phyloP scores from a whole-genome alignment of 2,113 vertebrate species.

The Larimichthys polyactis region DNA sequence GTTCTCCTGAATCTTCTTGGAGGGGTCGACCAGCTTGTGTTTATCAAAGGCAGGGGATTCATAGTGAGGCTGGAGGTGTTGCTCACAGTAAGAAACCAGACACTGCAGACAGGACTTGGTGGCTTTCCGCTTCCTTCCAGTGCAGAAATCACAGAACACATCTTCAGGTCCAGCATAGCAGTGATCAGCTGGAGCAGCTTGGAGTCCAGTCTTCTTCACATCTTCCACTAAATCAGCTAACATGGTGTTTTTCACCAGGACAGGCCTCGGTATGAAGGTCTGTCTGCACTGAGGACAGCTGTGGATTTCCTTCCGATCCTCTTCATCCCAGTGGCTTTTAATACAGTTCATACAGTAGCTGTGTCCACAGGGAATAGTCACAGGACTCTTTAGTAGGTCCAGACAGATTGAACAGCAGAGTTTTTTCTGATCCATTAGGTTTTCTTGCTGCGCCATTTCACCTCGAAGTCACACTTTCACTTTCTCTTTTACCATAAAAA shows the following conservation, averaged over 20 bases:
- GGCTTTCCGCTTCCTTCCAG: too few species aligned
- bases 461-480: slow-evolving; percentile 20
- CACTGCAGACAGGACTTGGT: too few species aligned
- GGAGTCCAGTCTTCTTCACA: too few species aligned
- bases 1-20: slow-evolving; percentile 7
- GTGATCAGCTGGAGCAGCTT: too few species aligned
- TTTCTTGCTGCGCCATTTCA: slow-evolving; percentile 27
- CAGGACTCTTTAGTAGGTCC: slow-evolving; percentile 18
- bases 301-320: background rate
- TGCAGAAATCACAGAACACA: too few species aligned
- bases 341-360: slow-evolving; percentile 32
- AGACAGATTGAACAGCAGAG: slow-evolving; percentile 38
- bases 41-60: slow-evolving; percentile 3
- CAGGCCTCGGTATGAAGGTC: too few species aligned
- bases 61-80: too few species aligned
- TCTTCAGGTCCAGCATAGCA: too few species aligned
- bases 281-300: slow-evolving; percentile 21
- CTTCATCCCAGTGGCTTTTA: slow-evolving; percentile 16
- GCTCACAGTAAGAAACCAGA: too few species aligned
- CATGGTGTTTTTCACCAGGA: too few species aligned
- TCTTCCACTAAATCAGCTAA: too few species aligned
- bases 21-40: slow-evolving; percentile 43
- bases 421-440: slow-evolving; percentile 6
- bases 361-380: slow-evolving; percentile 34
- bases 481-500: background rate